Base-by-base conservation (phyloP, 2,113 vertebrate genomes). In the Dasyprocta punctata region DNA sequence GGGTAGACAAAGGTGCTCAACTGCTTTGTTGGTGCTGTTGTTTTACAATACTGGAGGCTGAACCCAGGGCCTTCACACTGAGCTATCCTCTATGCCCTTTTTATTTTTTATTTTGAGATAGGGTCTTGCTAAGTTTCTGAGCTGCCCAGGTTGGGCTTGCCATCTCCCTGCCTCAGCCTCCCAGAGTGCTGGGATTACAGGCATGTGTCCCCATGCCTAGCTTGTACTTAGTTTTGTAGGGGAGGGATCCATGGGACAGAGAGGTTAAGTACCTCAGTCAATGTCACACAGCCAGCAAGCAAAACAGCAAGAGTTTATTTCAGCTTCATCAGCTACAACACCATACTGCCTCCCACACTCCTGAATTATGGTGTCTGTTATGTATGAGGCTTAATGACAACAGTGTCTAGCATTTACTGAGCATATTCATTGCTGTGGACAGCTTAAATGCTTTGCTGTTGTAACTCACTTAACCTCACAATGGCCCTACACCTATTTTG, bases 371-470 rank as follows among this genome's bases (percentile, higher is more conserved):
- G 7, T 36, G 38, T 60, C 20, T 75, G 47, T 84, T 86, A 80
- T 6, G 4, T 28, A 77, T 47, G 41, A 41, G 69, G 38, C 26
- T 86, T 38, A 54, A 20, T 77, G 61, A 87, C 26, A 89, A 44
- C 9, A 41, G 56, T 52, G 11, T 19, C 47, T 56, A 77, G 84
- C n/a, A 87, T 73, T 86, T 61, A 90, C 28, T 89, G 47, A 83
- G 52, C 24, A 77, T 38, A 63, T 63, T 54, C 61, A 80, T 81
- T 90, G 83, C 36, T 86, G 5, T 54, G 20, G 41, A 1, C 58
- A n/a, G n/a, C 58, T 95, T 90, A 90, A 88, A 89, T n/a, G n/a
- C 28, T 71, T 85, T 84, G 75, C n/a, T 69, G 9, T 63, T 41
- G 87, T 91, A 87, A 44, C 22, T 87, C 33, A 30, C 80, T 89